Conservation (phyloP, 2,888 invertebrate genomes). For the Tortricodes alternella region DNA sequence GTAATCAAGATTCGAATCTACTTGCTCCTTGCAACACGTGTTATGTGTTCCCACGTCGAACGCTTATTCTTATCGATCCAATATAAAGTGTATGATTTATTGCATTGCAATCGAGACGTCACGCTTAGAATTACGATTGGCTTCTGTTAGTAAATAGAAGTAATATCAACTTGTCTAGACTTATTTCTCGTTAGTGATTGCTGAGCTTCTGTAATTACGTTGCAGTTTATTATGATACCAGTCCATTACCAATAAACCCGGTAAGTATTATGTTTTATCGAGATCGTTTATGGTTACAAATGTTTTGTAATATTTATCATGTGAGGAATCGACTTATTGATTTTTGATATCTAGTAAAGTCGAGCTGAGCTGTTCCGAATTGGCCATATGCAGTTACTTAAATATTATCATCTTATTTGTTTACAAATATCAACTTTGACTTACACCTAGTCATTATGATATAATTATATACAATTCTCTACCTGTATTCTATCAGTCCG, state of each 20-base stretch:
- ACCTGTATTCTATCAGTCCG: background rate
- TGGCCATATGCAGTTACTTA: too few relatives aligned
- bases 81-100: constrained; percentile 22
- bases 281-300: too few relatives aligned
- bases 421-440: too few relatives aligned
- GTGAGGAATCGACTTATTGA: too few relatives aligned
- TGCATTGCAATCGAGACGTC: constrained; percentile 24
- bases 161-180: constrained; percentile 1
- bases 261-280: too few relatives aligned
- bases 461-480: constrained; percentile 4
- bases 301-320: too few relatives aligned
- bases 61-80: constrained; percentile 38
- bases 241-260: background rate
- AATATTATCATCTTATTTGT: too few relatives aligned
- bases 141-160: constrained; percentile 12
- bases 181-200: constrained; percentile 3
- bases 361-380: too few relatives aligned
- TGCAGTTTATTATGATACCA: background rate
- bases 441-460: too few relatives aligned
- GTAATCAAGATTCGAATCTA: constrained; percentile 4
- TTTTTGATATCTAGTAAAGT: too few relatives aligned
- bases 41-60: constrained; percentile 42
- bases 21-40: constrained; percentile 37
- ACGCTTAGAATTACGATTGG: constrained; percentile 17
- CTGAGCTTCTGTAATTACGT: background rate